These are phyloP conservation scores for Troglohyphantes excavatus DNA, from an alignment of 2,888 invertebrate species.

Conservation along the genomic window DNA sequence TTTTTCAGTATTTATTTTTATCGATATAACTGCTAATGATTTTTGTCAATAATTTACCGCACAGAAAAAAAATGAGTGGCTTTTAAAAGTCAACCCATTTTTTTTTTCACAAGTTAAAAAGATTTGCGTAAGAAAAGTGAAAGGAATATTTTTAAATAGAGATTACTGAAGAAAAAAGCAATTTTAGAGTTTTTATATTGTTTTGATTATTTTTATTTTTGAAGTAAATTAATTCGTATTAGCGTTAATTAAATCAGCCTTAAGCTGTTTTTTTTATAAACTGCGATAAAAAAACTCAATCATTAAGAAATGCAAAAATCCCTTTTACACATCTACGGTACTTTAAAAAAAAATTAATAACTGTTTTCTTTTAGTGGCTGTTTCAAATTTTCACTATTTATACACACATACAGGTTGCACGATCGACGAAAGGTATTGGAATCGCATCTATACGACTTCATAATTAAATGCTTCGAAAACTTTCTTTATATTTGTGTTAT, in stretches of 20 bases:
- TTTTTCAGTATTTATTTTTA: slow-evolving; percentile 47
- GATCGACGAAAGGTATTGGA: neutral
- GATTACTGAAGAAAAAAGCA: neutral
- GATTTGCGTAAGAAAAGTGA: neutral
- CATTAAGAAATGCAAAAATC: neutral
- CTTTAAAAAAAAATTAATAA: neutral
- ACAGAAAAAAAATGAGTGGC: slow-evolving; percentile 35
- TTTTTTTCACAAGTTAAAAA: neutral
- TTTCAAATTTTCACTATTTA: neutral
- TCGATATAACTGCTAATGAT: slow-evolving; percentile 58
- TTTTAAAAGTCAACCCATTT: slow-evolving; percentile 3
- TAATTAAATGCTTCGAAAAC: neutral
- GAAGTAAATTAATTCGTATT: slow-evolving; percentile 46
- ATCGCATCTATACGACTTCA: neutral
- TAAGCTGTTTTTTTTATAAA: slow-evolving; percentile 15
- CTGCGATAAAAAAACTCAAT: neutral
- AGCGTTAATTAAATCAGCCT: slow-evolving; percentile 54
- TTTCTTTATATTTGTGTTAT: neutral
- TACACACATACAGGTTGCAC: neutral
- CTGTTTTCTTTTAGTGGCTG: neutral
- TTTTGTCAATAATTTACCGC: slow-evolving; percentile 41
- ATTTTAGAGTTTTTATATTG: slow-evolving; percentile 25
- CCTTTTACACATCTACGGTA: neutral
- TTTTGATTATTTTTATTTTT: slow-evolving; percentile 8
- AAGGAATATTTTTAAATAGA: neutral